Evolutionary conservation across 2,888 invertebrate species (phyloP).

Genomic region (Tanaodytes sp.): DNA sequence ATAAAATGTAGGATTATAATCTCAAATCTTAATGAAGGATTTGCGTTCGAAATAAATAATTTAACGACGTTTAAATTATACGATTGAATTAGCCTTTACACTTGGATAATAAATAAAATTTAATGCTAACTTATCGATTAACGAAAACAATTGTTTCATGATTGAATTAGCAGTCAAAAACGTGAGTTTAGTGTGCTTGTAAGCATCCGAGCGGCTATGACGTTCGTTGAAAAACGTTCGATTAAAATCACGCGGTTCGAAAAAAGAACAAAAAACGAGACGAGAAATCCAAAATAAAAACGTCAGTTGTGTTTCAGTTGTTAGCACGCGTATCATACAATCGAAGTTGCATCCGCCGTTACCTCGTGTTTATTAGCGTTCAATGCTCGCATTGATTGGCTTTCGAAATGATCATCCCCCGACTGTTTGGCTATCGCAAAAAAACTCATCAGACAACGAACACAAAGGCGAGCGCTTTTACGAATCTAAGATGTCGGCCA

Average conservation of each 20-base stretch:
- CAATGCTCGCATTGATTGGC: too few species aligned
- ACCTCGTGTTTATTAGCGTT: too few species aligned
- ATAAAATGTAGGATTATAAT: constrained; percentile 39
- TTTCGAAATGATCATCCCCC: constrained; percentile 28
- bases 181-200: background rate
- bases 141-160: background rate
- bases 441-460: constrained; percentile 33
- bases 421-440: constrained; percentile 6
- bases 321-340: too few species aligned
- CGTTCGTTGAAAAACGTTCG: background rate
- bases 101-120: constrained; percentile 20
- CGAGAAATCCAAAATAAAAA: too few species aligned
- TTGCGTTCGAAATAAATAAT: constrained; percentile 13
- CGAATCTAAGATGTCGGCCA: constrained; percentile 73
- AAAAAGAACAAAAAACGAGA: too few species aligned
- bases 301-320: too few species aligned
- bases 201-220: background rate
- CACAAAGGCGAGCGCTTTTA: constrained; percentile 59
- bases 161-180: background rate
- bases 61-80: constrained; percentile 1
- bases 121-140: constrained; percentile 1
- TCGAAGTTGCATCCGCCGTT: too few species aligned
- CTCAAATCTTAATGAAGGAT: constrained; percentile 11
- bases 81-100: background rate
- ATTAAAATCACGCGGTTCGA: too few species aligned